These are phyloP conservation scores for Parauchenoglanis punctatus DNA, from an alignment of 2,797 vertebrate genomes.

Conservation along the genomic window DNA sequence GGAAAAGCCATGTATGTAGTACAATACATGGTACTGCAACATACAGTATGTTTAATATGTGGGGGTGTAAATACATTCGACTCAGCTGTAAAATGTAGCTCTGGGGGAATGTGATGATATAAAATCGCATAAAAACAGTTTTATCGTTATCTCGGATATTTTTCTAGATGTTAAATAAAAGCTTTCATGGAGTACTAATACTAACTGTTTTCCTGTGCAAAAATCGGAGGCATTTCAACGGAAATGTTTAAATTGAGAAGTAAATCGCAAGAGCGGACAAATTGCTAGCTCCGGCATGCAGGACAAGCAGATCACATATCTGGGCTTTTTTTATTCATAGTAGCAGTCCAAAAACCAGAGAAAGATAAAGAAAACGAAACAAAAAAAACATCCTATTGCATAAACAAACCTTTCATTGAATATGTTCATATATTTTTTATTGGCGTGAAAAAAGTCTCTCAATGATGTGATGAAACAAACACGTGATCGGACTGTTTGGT, in stretches of 20 bases:
- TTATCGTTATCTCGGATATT: not conserved
- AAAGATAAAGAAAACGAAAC: not conserved
- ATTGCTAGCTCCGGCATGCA: not conserved
- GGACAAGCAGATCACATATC: not conserved
- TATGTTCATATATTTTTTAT: not conserved
- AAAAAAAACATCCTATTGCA: not conserved
- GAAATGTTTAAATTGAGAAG: not conserved
- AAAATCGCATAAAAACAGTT: not conserved
- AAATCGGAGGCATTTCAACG: not conserved
- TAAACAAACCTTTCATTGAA: not conserved
- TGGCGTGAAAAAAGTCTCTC: not conserved
- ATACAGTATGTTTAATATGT: not conserved
- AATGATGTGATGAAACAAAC: not conserved
- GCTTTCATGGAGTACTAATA: not conserved
- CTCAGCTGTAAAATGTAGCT: not conserved
- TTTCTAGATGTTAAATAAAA: not conserved
- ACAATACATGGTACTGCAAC: not conserved
- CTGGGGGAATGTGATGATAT: not conserved
- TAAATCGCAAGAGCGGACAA: not conserved
- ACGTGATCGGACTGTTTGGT: not conserved
- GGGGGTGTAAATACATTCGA: conserved; percentile 4
- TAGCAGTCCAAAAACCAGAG: not conserved
- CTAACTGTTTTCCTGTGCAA: not conserved
- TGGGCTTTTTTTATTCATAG: not conserved
- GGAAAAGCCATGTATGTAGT: not conserved